These are phyloP conservation scores for Heliconius congener DNA, from an alignment of 1,140 invertebrate species.

Conservation along the genomic window DNA sequence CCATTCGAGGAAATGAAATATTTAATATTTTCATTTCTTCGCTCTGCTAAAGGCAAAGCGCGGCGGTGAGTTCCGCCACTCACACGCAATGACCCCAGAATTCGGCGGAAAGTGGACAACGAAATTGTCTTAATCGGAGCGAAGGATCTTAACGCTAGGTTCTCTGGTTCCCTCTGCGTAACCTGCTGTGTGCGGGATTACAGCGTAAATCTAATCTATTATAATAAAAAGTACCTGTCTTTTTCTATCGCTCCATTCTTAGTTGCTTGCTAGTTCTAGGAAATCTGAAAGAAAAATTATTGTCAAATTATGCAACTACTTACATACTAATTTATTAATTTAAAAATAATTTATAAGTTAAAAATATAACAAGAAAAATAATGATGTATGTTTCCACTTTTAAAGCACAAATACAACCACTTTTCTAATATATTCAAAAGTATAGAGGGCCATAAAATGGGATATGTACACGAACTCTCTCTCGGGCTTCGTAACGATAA, in stretches of 20 bases:
- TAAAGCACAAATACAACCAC: not conserved
- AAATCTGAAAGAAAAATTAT: slow-evolving; percentile 15
- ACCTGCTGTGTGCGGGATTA: too few species aligned
- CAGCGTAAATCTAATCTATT: too few species aligned
- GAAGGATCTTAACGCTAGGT: too few species aligned
- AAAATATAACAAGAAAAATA: not conserved
- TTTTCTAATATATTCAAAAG: slow-evolving; percentile 63
- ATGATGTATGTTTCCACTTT: slow-evolving; percentile 38
- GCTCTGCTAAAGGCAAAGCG: too few species aligned
- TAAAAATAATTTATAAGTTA: not conserved
- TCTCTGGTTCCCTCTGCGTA: too few species aligned
- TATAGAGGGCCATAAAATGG: slow-evolving; percentile 71
- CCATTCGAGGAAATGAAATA: too few species aligned
- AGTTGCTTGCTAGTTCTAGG: not conserved
- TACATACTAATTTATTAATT: not conserved
- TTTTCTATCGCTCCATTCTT: slow-evolving; percentile 12
- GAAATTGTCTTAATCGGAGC: too few species aligned
- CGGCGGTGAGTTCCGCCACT: too few species aligned
- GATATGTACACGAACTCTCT: slow-evolving; percentile 52
- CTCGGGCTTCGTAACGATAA: slow-evolving; percentile 74
- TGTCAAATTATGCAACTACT: not conserved
- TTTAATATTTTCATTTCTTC: too few species aligned
- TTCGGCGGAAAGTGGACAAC: too few species aligned
- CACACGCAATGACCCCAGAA: too few species aligned
- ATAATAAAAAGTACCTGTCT: slow-evolving; percentile 3